These are phyloP conservation scores for Apistogramma diplotaenia DNA, from an alignment of 2,113 vertebrate genomes.

Conservation along the genomic window DNA sequence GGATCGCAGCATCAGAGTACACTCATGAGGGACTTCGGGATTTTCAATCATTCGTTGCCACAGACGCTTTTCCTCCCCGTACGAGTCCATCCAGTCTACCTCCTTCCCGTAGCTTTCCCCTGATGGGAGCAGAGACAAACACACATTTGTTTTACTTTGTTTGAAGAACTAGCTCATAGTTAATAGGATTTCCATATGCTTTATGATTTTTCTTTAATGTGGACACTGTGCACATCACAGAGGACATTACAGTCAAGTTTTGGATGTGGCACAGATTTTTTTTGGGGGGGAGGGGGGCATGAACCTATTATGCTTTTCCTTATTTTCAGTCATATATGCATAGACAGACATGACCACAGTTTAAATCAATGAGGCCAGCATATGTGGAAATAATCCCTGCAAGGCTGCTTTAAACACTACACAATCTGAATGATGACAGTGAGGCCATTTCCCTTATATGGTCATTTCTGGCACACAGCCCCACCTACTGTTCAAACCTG, in stretches of 20 bases:
- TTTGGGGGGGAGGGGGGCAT: background rate
- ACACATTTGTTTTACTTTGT: slow-evolving; percentile 6
- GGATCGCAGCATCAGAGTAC: slow-evolving; percentile 89
- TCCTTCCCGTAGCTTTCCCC: slow-evolving; percentile 88
- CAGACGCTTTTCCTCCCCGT: slow-evolving; percentile 87
- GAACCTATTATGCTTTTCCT: background rate
- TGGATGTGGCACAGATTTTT: background rate
- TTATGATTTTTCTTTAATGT: background rate
- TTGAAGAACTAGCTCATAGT: background rate
- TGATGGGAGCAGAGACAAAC: slow-evolving; percentile 1
- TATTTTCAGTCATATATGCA: background rate
- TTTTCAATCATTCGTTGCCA: slow-evolving; percentile 95
- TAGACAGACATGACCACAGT: background rate
- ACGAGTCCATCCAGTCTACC: slow-evolving; percentile 96
- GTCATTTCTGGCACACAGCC: no score
- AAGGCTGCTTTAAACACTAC: background rate
- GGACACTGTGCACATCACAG: background rate
- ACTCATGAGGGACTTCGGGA: slow-evolving; percentile 87
- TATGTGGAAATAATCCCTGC: background rate
- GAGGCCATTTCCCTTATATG: no score
- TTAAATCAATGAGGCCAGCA: background rate
- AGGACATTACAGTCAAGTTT: background rate
- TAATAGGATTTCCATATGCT: background rate
- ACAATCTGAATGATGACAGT: no score
- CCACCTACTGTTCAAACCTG: no score